A percentile compares a stretch with the other conserved stretches of the same genome.
Conservation (phyloP, 2,113 vertebrate species). For the Pedetes capensis region DNA sequence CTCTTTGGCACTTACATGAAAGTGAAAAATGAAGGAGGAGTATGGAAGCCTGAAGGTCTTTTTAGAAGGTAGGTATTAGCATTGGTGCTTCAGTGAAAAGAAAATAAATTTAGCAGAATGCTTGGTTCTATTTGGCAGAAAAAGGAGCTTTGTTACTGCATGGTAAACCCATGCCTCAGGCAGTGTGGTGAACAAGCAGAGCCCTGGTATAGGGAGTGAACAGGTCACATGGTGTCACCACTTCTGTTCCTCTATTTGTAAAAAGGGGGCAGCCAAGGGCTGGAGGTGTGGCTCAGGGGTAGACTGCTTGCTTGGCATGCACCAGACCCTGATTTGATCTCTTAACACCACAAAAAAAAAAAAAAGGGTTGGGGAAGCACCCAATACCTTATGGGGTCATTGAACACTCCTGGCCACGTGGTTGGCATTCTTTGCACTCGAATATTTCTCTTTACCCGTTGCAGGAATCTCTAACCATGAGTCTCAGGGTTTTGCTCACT, state of each 20-base stretch:
- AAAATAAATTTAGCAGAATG: background rate
- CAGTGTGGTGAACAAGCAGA: background rate
- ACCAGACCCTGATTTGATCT: background rate
- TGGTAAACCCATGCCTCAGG: background rate
- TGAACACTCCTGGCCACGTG: background rate
- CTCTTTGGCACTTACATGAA: slow-evolving; percentile 96
- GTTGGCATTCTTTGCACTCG: background rate
- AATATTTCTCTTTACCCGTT: background rate
- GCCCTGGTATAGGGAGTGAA: background rate
- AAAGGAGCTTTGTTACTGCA: background rate
- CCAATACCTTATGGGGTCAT: background rate
- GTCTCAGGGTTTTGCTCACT: background rate
- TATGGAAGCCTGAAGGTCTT: slow-evolving; percentile 89
- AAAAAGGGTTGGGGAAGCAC: too few species aligned
- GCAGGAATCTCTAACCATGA: background rate
- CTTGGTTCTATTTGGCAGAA: background rate
- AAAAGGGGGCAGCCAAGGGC: too few species aligned
- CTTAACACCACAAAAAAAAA: background rate
- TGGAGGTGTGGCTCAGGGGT: background rate
- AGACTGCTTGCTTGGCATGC: background rate
- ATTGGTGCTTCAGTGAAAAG: background rate
- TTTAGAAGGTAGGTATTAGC: slow-evolving; percentile 88
- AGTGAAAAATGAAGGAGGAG: slow-evolving; percentile 85
- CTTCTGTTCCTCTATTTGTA: background rate
- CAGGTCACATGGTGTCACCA: background rate